Evolutionary conservation across 1,140 invertebrate species (phyloP), one percentile per base, ranked within the genome.

Genomic region (Drosophila nigromelanica): DNA sequence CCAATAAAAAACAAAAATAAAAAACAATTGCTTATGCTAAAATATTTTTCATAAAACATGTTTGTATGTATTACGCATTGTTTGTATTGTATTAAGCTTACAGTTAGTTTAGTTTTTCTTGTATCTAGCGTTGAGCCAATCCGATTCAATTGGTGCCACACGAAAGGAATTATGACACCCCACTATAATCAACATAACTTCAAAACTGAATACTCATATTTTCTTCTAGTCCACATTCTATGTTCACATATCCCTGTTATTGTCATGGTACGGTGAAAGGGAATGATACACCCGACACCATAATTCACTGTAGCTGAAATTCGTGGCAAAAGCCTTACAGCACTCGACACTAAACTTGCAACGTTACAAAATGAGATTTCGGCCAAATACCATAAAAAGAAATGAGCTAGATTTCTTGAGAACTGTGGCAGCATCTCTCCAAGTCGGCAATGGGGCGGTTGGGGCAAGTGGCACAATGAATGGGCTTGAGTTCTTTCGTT

Each of bases 361-460:
- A 37, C 51, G 64, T 37, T 59, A 72, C 59, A 59, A 82, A 82
- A 80, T 78, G 62, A 64, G 85, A 76, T 78, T 83, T 67, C 66
- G 45, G 33, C 37, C 54, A 62, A 75, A 69, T 50, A 18, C 73
- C 67, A 85, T 85, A 60, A 80, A 86, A 70, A 39, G 73, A 75
- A 85, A 80, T 80, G 81, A 71, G 73, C 81, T 80, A 75, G 69
- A 76, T 33, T 63, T 58, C 18, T 55, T 11, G 39, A 37, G 18
- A 7, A 21, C 45, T 58, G 35, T 14, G 42, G 61, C 43, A 42
- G 37, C 30, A 40, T 59, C 63, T 30, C 30, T 15, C 4, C 69
- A 62, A 78, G 43, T 56, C 7, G 33, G 33, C 8, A 10, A 7
- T 8, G 33, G 8, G 8, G 6, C 8, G 33, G 33, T 8, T 8